A percentile compares a stretch with the other conserved stretches of the same genome.
These are phyloP conservation scores for Erebia ligea DNA, from an alignment of 2,888 invertebrate species.

Conservation along the genomic window DNA sequence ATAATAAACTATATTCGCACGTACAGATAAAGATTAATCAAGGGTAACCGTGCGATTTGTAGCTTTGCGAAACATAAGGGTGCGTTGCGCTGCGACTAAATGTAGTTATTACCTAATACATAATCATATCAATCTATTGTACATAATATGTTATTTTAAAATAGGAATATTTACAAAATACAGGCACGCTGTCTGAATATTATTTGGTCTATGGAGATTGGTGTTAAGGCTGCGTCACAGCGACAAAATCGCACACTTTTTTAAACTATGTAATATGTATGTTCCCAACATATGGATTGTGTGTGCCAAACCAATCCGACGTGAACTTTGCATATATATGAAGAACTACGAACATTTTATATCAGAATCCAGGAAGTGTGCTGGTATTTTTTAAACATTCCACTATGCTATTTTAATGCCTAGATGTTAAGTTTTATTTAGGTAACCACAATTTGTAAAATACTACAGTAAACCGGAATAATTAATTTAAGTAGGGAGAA, in stretches of 20 bases:
- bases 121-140: background rate
- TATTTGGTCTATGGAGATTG: background rate
- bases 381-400: constrained; percentile 4
- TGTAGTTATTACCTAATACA: constrained; percentile 16
- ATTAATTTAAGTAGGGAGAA: constrained; percentile 19
- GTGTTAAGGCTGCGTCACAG: background rate
- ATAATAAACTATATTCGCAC: constrained; percentile 5
- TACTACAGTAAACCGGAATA: constrained; percentile 16
- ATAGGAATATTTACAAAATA: constrained; percentile 6
- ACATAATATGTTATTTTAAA: background rate
- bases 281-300: too few relatives aligned
- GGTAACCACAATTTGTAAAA: background rate
- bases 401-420: background rate
- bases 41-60: background rate
- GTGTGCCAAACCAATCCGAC: too few relatives aligned
- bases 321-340: too few relatives aligned
- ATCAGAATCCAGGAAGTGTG: too few relatives aligned
- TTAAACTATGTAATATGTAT: too few relatives aligned
- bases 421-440: constrained; percentile 4
- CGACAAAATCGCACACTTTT: background rate
- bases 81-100: constrained; percentile 1
- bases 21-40: background rate
- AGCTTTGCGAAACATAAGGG: background rate
- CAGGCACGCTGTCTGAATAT: background rate
- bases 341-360: too few relatives aligned